These are phyloP conservation scores for Poecilia picta DNA, from an alignment of 2,797 vertebrate genomes.

Conservation along the genomic window DNA sequence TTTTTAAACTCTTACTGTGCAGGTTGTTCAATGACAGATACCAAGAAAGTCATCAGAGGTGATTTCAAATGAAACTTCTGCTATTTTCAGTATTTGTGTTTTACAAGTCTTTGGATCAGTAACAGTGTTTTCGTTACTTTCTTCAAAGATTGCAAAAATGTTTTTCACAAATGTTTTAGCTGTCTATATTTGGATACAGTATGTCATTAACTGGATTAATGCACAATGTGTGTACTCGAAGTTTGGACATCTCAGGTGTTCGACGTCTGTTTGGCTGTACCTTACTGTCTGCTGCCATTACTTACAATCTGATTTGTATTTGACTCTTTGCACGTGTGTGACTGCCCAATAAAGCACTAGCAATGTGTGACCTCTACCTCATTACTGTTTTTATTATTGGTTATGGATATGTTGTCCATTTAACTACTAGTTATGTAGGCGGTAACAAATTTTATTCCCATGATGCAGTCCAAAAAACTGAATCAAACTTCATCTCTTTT, in stretches of 20 bases:
- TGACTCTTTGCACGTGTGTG: conserved; percentile 72
- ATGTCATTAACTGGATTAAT: conserved; percentile 52
- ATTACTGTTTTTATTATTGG: conserved; percentile 47
- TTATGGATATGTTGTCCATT: not conserved
- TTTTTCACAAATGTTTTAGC: conserved; percentile 47
- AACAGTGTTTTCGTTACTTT: conserved; percentile 48
- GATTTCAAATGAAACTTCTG: conserved; percentile 39
- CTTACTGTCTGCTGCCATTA: conserved; percentile 57
- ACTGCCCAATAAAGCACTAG: conserved; percentile 83
- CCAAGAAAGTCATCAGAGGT: conserved; percentile 40
- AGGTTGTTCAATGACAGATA: conserved; percentile 31
- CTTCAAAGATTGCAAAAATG: conserved; percentile 56
- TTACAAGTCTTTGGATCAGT: conserved; percentile 47
- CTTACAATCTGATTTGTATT: conserved; percentile 61
- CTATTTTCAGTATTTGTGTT: conserved; percentile 45
- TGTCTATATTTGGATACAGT: conserved; percentile 40
- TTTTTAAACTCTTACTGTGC: not conserved
- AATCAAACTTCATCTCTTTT: not conserved
- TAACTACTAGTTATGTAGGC: not conserved
- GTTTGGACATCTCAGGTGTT: conserved; percentile 20
- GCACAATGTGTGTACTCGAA: conserved; percentile 11
- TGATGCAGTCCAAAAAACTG: not conserved
- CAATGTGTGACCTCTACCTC: conserved; percentile 75
- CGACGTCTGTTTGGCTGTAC: conserved; percentile 9
- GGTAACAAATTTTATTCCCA: conserved; percentile 7